phyloP scores from a whole-genome alignment of 2,113 vertebrate species.

The Bufo gargarizans region DNA sequence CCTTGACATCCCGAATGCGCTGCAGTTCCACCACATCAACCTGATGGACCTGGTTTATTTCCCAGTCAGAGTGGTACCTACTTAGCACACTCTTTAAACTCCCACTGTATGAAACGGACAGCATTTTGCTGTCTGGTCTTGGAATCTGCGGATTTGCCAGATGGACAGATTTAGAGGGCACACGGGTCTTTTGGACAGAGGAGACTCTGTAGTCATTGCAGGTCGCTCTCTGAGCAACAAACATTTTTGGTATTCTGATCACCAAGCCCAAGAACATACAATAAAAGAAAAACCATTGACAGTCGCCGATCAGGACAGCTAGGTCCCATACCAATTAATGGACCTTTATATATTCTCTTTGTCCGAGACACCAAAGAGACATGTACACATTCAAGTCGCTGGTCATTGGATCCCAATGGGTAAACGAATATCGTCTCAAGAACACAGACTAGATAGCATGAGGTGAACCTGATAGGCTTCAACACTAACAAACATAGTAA shows the following conservation, averaged over 20 bases:
- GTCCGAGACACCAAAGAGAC: slow-evolving; percentile 43
- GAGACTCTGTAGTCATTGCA: slow-evolving; percentile 64
- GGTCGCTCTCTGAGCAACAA: slow-evolving; percentile 64
- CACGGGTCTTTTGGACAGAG: slow-evolving; percentile 56
- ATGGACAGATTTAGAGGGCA: slow-evolving; percentile 64
- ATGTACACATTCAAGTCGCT: slow-evolving; percentile 68
- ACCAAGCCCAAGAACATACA: neutral
- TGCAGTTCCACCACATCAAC: slow-evolving; percentile 84
- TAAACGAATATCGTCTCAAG: slow-evolving; percentile 63
- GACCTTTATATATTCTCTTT: slow-evolving; percentile 62
- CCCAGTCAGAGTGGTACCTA: slow-evolving; percentile 92
- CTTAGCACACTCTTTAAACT: slow-evolving; percentile 91
- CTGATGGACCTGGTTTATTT: slow-evolving; percentile 82
- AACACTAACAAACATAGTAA: slow-evolving; percentile 65
- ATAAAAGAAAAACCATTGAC: neutral
- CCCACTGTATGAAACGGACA: slow-evolving; percentile 97
- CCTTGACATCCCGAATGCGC: slow-evolving; percentile 87
- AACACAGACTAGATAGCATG: slow-evolving; percentile 69
- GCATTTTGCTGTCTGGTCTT: slow-evolving; percentile 81
- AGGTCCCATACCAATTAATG: slow-evolving; percentile 41
- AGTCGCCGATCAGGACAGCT: neutral
- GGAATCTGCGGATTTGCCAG: slow-evolving; percentile 77
- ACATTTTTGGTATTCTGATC: slow-evolving; percentile 64
- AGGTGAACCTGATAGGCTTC: slow-evolving; percentile 65
- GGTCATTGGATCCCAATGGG: slow-evolving; percentile 66